Evolutionary conservation across 2,888 invertebrate genomes (phyloP).

Genomic region (Coenonympha arcania): DNA sequence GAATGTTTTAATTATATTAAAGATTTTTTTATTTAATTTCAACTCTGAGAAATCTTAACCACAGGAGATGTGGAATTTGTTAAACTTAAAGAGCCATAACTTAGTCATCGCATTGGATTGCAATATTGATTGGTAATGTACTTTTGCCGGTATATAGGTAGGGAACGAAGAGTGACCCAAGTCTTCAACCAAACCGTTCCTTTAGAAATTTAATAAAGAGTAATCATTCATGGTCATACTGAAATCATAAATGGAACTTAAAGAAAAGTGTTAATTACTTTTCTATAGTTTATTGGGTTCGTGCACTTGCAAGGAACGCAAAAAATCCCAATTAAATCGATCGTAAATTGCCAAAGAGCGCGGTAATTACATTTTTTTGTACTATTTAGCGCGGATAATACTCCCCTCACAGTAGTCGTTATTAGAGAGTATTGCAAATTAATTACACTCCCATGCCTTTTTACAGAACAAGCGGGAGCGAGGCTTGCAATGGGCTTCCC

Average conservation of each 20-base stretch:
- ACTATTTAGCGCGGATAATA: slow-evolving; percentile 1
- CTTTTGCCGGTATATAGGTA: no score
- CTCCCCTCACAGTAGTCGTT: slow-evolving; percentile 2
- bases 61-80: no score
- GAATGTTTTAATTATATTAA: no score
- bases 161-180: no score
- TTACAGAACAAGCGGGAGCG: slow-evolving; percentile 18
- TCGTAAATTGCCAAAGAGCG: slow-evolving; percentile 6
- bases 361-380: slow-evolving; percentile 7
- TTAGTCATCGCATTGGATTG: no score
- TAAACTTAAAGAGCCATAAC: no score
- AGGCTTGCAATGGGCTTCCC: slow-evolving; percentile 57
- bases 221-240: no score
- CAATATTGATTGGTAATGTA: no score
- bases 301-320: background rate
- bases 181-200: no score
- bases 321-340: slow-evolving; percentile 8
- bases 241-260: background rate
- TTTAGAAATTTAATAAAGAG: no score
- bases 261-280: background rate
- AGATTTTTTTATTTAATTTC: no score
- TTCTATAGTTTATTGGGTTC: background rate
- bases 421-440: slow-evolving; percentile 29
- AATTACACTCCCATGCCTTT: slow-evolving; percentile 37
- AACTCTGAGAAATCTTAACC: no score